Base-by-base conservation (phyloP, 2,797 vertebrate genomes). In the Limnodromus scolopaceus region DNA sequence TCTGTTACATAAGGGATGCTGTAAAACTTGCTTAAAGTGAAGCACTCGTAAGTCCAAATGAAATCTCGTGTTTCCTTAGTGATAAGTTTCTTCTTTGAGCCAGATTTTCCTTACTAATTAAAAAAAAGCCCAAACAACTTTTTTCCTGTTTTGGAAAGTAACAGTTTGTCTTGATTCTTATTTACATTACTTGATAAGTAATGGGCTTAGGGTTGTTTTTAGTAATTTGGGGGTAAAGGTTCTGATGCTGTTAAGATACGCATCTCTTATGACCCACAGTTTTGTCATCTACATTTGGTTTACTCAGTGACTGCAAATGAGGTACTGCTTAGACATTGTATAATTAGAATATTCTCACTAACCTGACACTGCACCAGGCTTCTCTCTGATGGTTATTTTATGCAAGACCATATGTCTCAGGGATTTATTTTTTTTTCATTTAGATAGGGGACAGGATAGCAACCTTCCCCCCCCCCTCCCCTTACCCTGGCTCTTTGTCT, bases 381-480 rank as follows among this genome's bases (percentile, higher is more conserved):
- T 84, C 75, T 93, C 71, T 89, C 18, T 34, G 57, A 57, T 83
- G 71, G 78, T 95, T 91, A 91, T 96, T 97, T 96, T 95, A 94
- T 93, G 87, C 95, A 94, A 95, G 92, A 96, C 95, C 57, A 87
- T 70, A 94, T 91, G 90, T 94, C 96, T 92, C 54, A 4, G 57
- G 76, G 51, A 92, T 96, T 64, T 64, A 12, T 60, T 63, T 41
- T 64, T 95, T 87, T 87, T 55, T 61, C n/a, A 17, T 89, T 93
- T 84, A 46, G 27, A 53, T 13, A 46, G 57, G 51, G 71, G 64
- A 69, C 34, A 74, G 72, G 74, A 57, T 81, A 80, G 65, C 82
- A 93, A 28, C 65, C 54, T 87, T 53, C 28, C 83, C 43, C 28
- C 83, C 43, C 46, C 53, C 24, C 8, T 17, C 48, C 27, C n/a